Conservation (phyloP, 2,888 invertebrate species). For the Tenthredo amoena region DNA sequence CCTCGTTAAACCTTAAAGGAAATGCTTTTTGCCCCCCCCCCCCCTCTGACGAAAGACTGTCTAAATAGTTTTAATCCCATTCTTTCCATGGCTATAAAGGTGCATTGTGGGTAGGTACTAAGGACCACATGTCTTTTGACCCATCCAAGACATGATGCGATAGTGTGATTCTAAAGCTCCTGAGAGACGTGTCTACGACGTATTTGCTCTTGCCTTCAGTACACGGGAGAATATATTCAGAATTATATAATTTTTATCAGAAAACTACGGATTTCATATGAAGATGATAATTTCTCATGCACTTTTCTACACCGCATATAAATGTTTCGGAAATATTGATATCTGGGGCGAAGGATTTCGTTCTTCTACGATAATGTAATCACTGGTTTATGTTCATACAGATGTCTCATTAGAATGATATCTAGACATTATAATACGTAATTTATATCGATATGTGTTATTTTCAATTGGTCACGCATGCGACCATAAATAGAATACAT, state of each 20-base stretch:
- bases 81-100: neutral
- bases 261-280: neutral
- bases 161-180: neutral
- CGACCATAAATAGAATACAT: neutral
- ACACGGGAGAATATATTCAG: neutral
- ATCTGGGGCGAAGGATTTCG: neutral
- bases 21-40: neutral
- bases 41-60: neutral
- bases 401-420: neutral
- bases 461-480: slow-evolving; percentile 32
- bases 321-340: neutral
- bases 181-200: neutral
- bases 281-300: neutral
- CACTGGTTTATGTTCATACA: neutral
- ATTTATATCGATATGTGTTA: neutral
- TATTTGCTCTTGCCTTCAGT: neutral
- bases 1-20: neutral
- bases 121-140: slow-evolving; percentile 4
- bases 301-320: neutral
- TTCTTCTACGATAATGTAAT: neutral
- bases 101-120: neutral
- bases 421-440: neutral
- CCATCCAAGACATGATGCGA: neutral
- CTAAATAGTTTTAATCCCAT: slow-evolving; percentile 29
- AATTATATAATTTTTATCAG: neutral